Percentiles rank a stretch among this genome's conserved stretches.
Evolutionary conservation across 2,797 vertebrate species (phyloP).

Genomic region (Hyperoplus immaculatus): DNA sequence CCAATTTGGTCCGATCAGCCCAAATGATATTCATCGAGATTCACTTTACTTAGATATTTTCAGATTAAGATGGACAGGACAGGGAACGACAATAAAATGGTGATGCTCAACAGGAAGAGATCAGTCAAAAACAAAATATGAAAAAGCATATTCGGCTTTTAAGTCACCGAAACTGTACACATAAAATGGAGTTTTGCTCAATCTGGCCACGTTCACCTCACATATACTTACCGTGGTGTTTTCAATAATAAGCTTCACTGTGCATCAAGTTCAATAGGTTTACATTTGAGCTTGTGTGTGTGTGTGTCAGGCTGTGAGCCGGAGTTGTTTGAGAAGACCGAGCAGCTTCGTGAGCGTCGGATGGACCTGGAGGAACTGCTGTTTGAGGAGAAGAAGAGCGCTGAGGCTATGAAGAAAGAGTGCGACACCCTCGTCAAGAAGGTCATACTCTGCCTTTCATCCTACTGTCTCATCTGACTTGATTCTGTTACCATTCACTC

Average conservation of each 20-base stretch:
- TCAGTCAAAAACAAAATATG: too few species aligned
- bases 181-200: neutral
- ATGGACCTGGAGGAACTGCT: constrained; percentile 89
- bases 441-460: constrained; percentile 72
- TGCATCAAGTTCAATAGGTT: neutral
- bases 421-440: constrained; percentile 85
- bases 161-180: neutral
- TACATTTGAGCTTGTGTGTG: constrained; percentile 15
- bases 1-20: too few species aligned
- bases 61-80: too few species aligned
- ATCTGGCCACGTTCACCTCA: neutral
- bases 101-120: too few species aligned
- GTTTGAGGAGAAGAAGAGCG: constrained; percentile 85
- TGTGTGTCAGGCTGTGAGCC: constrained; percentile 86
- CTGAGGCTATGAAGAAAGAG: constrained; percentile 87
- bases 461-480: neutral
- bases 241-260: neutral
- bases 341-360: constrained; percentile 87
- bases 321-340: constrained; percentile 86
- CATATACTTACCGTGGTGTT: neutral
- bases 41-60: too few species aligned
- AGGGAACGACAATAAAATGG: too few species aligned
- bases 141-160: neutral
- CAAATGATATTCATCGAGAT: too few species aligned
- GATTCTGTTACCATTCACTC: neutral